Percentiles rank a stretch among this genome's conserved stretches.
These are phyloP conservation scores for Odontamblyopus lacepedii DNA, from an alignment of 2,797 vertebrate genomes.

Conservation along the genomic window DNA sequence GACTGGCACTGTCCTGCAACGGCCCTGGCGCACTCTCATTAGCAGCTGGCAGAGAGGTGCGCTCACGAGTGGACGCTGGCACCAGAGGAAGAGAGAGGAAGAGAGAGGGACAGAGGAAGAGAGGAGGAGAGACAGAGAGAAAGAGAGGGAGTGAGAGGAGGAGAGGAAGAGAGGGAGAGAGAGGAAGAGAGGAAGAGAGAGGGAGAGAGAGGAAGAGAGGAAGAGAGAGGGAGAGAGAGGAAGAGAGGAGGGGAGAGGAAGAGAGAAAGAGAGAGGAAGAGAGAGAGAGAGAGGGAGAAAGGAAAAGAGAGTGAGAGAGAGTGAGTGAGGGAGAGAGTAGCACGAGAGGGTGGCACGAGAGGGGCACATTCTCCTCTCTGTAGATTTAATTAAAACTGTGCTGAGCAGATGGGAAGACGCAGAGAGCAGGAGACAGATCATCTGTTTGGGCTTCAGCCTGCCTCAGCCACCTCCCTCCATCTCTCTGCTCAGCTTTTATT, in stretches of 20 bases:
- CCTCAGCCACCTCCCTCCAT: conserved; percentile 37
- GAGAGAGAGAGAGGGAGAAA: conserved; percentile 52
- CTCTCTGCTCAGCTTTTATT: conserved; percentile 44
- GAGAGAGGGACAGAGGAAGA: conserved; percentile 57
- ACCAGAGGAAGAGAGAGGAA: conserved; percentile 73
- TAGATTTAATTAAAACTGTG: conserved; percentile 98
- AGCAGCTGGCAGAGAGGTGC: conserved; percentile 89
- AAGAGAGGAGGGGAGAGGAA: conserved; percentile 56
- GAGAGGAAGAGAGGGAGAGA: conserved; percentile 47
- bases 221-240: conserved; percentile 39
- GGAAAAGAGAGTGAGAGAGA: conserved; percentile 51
- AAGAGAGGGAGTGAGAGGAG: conserved; percentile 44
- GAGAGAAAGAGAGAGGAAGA: conserved; percentile 44
- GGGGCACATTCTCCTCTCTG: conserved; percentile 82
- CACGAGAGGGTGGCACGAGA: conserved; percentile 55
- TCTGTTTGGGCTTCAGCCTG: conserved; percentile 84
- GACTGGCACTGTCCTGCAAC: conserved; percentile 79
- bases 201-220: not conserved
- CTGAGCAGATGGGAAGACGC: conserved; percentile 97
- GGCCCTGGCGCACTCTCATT: conserved; percentile 86
- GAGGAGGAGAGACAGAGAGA: conserved; percentile 33
- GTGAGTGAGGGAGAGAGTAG: conserved; percentile 41
- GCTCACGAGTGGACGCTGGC: conserved; percentile 91
- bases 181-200: conserved; percentile 39
- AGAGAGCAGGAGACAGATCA: conserved; percentile 91